Evolutionary conservation across 2,113 vertebrate genomes (phyloP), one percentile per base, ranked within the genome.

Genomic region (Callipepla californica): DNA sequence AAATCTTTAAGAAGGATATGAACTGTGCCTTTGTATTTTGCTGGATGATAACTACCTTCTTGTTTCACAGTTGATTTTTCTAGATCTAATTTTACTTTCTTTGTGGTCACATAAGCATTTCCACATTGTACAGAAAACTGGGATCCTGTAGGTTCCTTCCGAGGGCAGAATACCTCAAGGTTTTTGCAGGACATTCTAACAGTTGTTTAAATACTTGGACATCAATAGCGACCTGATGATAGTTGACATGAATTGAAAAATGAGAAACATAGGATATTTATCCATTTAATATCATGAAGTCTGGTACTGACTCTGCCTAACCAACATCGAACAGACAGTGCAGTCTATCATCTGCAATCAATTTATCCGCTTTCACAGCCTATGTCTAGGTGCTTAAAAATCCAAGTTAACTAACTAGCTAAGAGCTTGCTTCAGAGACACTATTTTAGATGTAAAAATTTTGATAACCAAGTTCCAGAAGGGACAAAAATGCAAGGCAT

Each of bases 171-270:
- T 26, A 36, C 9, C 57, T 28, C 25, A 62, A 82, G 21, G 28
- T 6, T 61, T 66, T 63, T 78, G 76, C 80, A 84, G 75, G 53
- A 13, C 5, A 85, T n/a, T 30, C 67, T 48, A 53, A 23, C 9
- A 34, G 45, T 92, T 34, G 15, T 92, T 73, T 81, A 80, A 74
- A 76, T 70, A 82, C 25, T 47, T 30, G 67, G 70, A 63, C 84
- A 85, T 94, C 79, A 87, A 17, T 63, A 87, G 79, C 30, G 59
- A 38, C 67, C 70, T 47, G 48, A 50, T 45, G 53, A 76, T 38
- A 51, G 76, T 50, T 90, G 93, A 74, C 84, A 51, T 5, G 55
- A 47, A 19, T 0, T 85, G 87, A 93, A 87, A 93, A 95, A 92
- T 92, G 84, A 92, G 78, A 82, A 94, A 70, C 1, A 13, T 15